Percentiles rank a stretch among this genome's conserved stretches.
Conservation (phyloP, 2,797 vertebrate genomes). For the Choloepus didactylus region DNA sequence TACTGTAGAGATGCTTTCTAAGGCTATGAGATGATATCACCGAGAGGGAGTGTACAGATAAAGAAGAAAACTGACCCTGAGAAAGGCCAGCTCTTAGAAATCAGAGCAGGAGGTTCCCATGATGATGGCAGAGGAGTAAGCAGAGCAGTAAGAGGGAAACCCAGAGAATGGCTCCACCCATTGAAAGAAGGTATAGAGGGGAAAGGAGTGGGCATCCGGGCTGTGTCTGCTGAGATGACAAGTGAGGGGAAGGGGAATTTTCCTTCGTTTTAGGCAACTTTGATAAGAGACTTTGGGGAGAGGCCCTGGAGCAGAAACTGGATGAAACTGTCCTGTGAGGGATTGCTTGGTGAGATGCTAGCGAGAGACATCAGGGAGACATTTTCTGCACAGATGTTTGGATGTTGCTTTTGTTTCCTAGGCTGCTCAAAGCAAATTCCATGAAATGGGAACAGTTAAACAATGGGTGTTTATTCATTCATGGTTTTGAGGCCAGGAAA, state of each 20-base stretch:
- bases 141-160: not conserved
- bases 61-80: not conserved
- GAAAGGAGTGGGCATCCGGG: accelerated
- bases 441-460: too few relatives aligned
- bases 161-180: not conserved
- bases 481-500: too few relatives aligned
- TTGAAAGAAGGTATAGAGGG: not conserved
- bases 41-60: not conserved
- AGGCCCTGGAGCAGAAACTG: not conserved
- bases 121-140: too few relatives aligned
- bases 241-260: not conserved
- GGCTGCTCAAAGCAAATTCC: too few relatives aligned
- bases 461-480: too few relatives aligned
- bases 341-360: too few relatives aligned
- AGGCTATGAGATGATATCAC: not conserved
- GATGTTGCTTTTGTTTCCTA: too few relatives aligned
- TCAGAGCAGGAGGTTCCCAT: not conserved
- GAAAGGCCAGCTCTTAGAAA: not conserved
- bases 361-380: too few relatives aligned
- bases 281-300: not conserved
- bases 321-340: not conserved
- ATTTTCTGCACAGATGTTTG: not conserved
- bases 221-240: not conserved
- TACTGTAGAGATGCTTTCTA: not conserved
- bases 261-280: not conserved